Base-by-base conservation (phyloP, 2,113 vertebrate species). In the Psilopogon haemacephalus region DNA sequence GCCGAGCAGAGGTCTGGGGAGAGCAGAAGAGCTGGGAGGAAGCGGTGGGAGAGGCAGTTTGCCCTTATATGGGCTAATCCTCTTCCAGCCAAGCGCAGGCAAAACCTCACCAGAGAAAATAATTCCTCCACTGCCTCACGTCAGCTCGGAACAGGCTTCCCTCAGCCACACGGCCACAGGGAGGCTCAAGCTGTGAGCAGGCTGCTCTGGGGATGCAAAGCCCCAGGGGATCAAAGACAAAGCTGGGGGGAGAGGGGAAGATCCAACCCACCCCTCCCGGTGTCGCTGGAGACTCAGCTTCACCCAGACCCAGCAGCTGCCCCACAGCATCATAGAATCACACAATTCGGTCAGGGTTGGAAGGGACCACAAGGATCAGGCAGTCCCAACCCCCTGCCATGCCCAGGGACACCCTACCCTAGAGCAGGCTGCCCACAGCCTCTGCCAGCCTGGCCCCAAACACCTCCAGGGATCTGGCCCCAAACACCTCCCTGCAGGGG, bases 1-100 rank as follows among this genome's bases (percentile, higher is more conserved):
- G 23, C 26, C 38, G 90, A 68, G 54, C 23, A 0, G 8, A 69
- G 17, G 56, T 35, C 30, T 37, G 30, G 62, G 71, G 40, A 87
- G 37, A 35, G 32, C 14, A 16, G 11, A 60, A 70, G 27, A 74
- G 38, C 52, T 40, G 21, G 46, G 56, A 62, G 63, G 65, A 54
- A 89, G 80, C 4, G 0, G 62, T 50, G 18, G 88, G 87, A 87
- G 46, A 86, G 83, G 70, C 55, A 87, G 76, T 96, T 97, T 97
- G 92, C 68, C 97, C 97, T 96, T 97, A 97, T 97, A 96, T 94
- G 96, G 96, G 58, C 93, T 95, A 96, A 94, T 93, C 94, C 82
- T 96, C 88, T 95, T 88, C 90, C 80, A 90, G 88, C 87, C 67
- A 37, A 91, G 42, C 12, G 2, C 78, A 77, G 94, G 94, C 92